These are phyloP conservation scores for Papilio glaucus DNA, from an alignment of 1,140 invertebrate genomes.

Conservation along the genomic window DNA sequence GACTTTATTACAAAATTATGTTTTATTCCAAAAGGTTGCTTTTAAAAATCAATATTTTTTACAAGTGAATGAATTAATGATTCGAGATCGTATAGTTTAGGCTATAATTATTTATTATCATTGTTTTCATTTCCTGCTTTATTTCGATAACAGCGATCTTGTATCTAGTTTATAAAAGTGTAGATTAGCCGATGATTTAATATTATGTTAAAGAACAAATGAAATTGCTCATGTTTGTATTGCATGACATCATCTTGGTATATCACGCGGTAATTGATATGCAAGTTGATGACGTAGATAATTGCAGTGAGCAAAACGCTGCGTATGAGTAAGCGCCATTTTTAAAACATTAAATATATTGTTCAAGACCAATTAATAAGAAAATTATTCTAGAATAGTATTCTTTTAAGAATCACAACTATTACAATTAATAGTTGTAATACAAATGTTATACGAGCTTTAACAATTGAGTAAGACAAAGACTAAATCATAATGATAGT, in stretches of 20 bases:
- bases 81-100: neutral
- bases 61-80: neutral
- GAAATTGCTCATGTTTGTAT: neutral
- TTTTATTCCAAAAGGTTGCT: neutral
- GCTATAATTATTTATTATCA: neutral
- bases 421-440: no score
- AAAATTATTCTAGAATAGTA: no score
- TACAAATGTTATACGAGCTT: no score
- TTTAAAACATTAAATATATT: neutral
- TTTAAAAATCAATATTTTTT: neutral
- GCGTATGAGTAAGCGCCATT: constrained; percentile 19
- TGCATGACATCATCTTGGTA: neutral
- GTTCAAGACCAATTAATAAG: no score
- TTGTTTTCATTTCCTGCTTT: neutral
- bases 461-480: no score
- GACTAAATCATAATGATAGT: no score
- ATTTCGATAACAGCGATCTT: neutral
- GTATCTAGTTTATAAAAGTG: neutral
- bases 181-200: neutral
- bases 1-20: constrained; percentile 36
- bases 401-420: neutral
- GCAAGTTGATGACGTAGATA: constrained; percentile 7
- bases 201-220: neutral
- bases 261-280: neutral
- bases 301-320: constrained; percentile 12